Percentiles rank a stretch among this genome's conserved stretches.
Evolutionary conservation across 2,797 vertebrate species (phyloP).

Genomic region (Syndactyla subalaris): DNA sequence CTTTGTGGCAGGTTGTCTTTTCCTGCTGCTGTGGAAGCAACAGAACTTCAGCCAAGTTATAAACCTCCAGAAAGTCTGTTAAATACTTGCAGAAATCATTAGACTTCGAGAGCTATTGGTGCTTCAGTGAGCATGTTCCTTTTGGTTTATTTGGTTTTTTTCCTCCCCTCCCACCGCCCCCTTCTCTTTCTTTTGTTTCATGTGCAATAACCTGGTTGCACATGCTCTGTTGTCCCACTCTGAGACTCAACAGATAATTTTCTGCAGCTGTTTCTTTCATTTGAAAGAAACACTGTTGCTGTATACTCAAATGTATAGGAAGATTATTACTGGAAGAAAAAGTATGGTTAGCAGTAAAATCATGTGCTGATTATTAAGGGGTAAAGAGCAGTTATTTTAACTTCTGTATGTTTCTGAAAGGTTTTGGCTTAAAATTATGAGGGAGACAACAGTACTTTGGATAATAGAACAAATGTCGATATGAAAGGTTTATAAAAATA

Average conservation of each 20-base stretch:
- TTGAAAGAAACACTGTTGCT: background rate
- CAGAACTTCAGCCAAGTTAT: background rate
- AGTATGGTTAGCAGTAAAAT: background rate
- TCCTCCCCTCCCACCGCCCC: rapidly evolving
- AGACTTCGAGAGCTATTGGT: background rate
- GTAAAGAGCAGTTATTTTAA: background rate
- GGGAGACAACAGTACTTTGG: background rate
- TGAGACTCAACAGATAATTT: background rate
- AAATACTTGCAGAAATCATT: conserved; percentile 5
- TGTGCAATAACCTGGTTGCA: background rate
- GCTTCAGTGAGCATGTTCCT: background rate
- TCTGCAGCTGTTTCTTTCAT: background rate
- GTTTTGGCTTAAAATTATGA: background rate
- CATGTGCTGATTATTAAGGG: background rate
- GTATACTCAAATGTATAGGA: background rate
- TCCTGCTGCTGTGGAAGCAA: background rate
- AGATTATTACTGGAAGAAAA: background rate
- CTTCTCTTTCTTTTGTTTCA: background rate
- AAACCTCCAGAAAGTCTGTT: conserved; percentile 19
- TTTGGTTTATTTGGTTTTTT: background rate
- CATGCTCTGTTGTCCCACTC: background rate
- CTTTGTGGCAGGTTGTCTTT: conserved; percentile 3
- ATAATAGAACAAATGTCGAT: background rate
- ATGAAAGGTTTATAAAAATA: background rate
- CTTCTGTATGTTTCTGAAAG: background rate